Evolutionary conservation across 2,113 vertebrate species (phyloP), one percentile per base, ranked within the genome.

Genomic region (Dendropsophus ebraccatus): DNA sequence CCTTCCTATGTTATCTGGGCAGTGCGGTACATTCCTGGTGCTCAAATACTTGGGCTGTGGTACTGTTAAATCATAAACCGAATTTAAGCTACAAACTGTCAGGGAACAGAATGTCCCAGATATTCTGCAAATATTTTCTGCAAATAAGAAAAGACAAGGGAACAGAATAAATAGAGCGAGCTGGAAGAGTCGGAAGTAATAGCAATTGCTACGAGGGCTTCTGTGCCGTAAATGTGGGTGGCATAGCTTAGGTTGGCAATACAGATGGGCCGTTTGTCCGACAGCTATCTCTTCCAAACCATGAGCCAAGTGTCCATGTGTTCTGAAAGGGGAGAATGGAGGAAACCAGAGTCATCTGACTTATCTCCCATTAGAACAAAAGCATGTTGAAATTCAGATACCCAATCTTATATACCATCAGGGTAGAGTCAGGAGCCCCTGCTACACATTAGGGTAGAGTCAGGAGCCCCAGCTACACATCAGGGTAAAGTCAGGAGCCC

Each of bases 31-130:
- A 79, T 85, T 85, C 75, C 84, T 79, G 21, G 32, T 25, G 16
- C 32, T 85, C 47, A 85, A 78, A 85, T 85, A 52, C 62, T 65
- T 67, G 19, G 25, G 10, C 67, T 85, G 83, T 25, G 83, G 72
- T 77, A 35, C 56, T 25, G 45, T 47, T 85, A 58, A 62, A 52
- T 50, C 84, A 79, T 56, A 79, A 85, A 70, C 30, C 54, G 30
- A 23, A 54, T 76, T 16, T 47, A 16, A 45, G 37, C 70, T 45
- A 25, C 70, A 30, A 25, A 52, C 32, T 32, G 25, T 83, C 69
- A 30, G 10, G 54, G 62, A 65, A 85, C 75, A 79, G 75, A 52
- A 85, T 85, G 84, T 85, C 56, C 75, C 49, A 28, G 47, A 45
- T 52, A 78, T 50, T 19, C 45, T 60, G 58, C 37, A 83, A 70